Conservation (phyloP, 2,888 invertebrate species). For the Andrena camellia region DNA sequence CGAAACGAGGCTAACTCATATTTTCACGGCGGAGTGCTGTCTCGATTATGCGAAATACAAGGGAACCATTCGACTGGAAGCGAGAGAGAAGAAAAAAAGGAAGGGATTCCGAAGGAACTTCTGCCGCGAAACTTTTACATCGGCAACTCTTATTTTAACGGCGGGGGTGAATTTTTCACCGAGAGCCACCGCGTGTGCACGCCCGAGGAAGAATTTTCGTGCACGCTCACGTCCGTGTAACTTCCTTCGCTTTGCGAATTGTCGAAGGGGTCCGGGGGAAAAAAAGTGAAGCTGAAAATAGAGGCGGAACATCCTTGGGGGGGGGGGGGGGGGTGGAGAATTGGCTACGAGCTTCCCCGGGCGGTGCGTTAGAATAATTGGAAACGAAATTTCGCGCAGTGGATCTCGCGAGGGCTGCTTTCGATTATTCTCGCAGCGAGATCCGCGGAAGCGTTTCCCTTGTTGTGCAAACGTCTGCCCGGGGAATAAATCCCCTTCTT, state of each 20-base stretch:
- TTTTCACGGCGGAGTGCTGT: constrained; percentile 19
- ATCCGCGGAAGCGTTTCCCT: background rate
- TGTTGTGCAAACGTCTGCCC: background rate
- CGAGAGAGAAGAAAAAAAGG: background rate
- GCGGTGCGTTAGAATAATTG: constrained; percentile 12
- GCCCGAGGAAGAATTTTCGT: background rate
- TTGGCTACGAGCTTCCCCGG: background rate
- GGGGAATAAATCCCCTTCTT: background rate
- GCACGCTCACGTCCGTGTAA: constrained; percentile 11
- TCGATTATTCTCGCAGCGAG: background rate
- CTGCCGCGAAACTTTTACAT: constrained; percentile 41
- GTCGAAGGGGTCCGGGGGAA: constrained; percentile 4
- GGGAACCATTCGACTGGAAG: constrained; percentile 10
- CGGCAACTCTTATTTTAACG: constrained; percentile 58
- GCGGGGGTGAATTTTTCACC: constrained; percentile 46
- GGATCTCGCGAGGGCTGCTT: background rate
- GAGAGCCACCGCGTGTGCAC: constrained; percentile 21
- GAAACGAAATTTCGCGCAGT: constrained; percentile 16
- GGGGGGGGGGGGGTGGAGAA: background rate
- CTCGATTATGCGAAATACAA: constrained; percentile 43
- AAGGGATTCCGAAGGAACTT: constrained; percentile 32
- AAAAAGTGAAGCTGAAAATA: background rate
- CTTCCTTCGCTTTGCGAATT: constrained; percentile 28
- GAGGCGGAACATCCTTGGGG: constrained; percentile 4
- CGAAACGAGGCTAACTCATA: constrained; percentile 31